These are phyloP conservation scores for Tilapia sparmanii DNA, from an alignment of 2,113 vertebrate species.

Conservation along the genomic window DNA sequence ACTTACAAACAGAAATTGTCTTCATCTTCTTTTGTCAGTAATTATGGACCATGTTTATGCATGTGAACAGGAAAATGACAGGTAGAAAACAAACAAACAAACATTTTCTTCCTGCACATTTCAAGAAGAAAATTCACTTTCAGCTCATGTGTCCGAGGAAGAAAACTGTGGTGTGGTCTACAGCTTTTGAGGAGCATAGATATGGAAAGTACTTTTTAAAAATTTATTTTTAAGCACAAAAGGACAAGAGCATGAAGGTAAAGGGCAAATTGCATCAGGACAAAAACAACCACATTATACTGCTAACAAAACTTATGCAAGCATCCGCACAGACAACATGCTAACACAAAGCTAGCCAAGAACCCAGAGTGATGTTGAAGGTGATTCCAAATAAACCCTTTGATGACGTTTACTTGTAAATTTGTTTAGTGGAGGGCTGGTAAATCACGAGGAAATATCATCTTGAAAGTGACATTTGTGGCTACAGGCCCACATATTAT, in stretches of 20 bases:
- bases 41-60: background rate
- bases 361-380: background rate
- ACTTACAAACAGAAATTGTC: background rate
- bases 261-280: rapidly evolving
- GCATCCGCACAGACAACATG: background rate
- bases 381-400: background rate
- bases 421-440: rapidly evolving
- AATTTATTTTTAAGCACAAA: background rate
- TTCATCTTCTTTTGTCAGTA: background rate
- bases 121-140: background rate
- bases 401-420: background rate
- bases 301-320: background rate
- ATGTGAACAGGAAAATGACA: background rate
- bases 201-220: background rate
- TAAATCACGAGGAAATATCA: rapidly evolving
- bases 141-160: background rate
- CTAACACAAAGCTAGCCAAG: background rate
- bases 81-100: background rate
- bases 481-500: background rate
- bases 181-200: background rate
- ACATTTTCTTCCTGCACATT: background rate
- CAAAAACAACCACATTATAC: background rate
- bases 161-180: background rate
- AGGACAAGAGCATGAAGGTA: background rate
- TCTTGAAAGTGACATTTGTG: background rate